Evolutionary conservation across 92 coral and sea anemone genomes (phyloP).

Genomic region (Zoanthus sociatus): DNA sequence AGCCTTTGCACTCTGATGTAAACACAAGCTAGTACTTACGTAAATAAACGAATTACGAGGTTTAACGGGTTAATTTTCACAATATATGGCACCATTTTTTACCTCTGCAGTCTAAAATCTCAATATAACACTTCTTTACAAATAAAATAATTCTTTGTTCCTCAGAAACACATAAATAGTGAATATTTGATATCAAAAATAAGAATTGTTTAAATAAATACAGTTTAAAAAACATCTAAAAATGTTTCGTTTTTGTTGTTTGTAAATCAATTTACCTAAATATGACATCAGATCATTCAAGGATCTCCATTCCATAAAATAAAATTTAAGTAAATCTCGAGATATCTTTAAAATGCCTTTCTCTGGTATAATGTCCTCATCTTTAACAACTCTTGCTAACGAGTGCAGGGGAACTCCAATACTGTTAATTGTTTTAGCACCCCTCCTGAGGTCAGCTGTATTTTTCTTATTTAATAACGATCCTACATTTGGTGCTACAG

Average conservation of each 20-base stretch:
- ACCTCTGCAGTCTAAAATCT: too few relatives aligned
- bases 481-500: neutral
- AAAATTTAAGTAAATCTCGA: neutral
- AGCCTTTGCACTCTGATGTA: too few relatives aligned
- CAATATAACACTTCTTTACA: too few relatives aligned
- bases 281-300: neutral
- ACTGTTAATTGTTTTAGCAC: constrained; percentile 52
- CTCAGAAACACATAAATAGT: too few relatives aligned
- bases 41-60: too few relatives aligned
- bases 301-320: constrained; percentile 1
- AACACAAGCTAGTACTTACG: too few relatives aligned
- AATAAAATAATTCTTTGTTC: too few relatives aligned
- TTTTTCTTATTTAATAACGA: neutral
- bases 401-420: constrained; percentile 59
- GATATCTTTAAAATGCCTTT: neutral
- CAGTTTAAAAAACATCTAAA: neutral
- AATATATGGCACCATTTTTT: too few relatives aligned
- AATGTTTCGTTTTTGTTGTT: neutral
- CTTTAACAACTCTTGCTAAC: constrained; percentile 70
- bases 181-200: too few relatives aligned
- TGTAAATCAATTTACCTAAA: constrained; percentile 10
- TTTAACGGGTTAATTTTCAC: too few relatives aligned
- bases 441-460: neutral
- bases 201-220: too few relatives aligned
- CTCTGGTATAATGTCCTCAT: constrained; percentile 70